Evolutionary conservation across 92 coral and sea anemone species (phyloP).

Genomic region (Siderastrea siderea): DNA sequence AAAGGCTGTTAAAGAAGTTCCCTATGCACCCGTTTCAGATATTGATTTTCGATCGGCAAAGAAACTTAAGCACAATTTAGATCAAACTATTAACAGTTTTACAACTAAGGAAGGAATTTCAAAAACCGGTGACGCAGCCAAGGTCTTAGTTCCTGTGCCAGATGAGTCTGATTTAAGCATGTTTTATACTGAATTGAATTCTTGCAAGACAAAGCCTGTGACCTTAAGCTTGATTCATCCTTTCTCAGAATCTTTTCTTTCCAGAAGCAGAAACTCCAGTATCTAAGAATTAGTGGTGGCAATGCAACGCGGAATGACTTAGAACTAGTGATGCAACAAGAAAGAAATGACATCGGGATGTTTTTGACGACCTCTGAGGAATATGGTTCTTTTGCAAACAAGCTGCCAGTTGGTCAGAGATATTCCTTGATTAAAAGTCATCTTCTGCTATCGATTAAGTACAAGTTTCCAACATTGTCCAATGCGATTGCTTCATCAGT

Average conservation of each 20-base stretch:
- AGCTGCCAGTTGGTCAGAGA: no score
- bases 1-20: constrained; percentile 45
- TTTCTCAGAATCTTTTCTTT: constrained; percentile 66
- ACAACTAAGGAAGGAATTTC: constrained; percentile 29
- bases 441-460: no score
- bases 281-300: no score
- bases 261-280: constrained; percentile 54
- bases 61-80: constrained; percentile 53
- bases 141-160: constrained; percentile 34
- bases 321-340: no score
- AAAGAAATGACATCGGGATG: no score
- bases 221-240: constrained; percentile 67
- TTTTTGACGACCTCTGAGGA: no score
- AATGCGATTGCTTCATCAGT: no score
- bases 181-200: constrained; percentile 56
- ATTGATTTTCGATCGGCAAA: constrained; percentile 57
- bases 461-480: no score
- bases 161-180: constrained; percentile 31
- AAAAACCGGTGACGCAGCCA: no score
- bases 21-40: constrained; percentile 42
- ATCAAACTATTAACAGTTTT: constrained; percentile 53
- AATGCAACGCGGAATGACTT: no score
- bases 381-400: no score
- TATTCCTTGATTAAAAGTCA: no score
- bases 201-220: constrained; percentile 67